These are phyloP conservation scores for Portunus trituberculatus DNA, from an alignment of 1,140 invertebrate genomes.

Conservation along the genomic window DNA sequence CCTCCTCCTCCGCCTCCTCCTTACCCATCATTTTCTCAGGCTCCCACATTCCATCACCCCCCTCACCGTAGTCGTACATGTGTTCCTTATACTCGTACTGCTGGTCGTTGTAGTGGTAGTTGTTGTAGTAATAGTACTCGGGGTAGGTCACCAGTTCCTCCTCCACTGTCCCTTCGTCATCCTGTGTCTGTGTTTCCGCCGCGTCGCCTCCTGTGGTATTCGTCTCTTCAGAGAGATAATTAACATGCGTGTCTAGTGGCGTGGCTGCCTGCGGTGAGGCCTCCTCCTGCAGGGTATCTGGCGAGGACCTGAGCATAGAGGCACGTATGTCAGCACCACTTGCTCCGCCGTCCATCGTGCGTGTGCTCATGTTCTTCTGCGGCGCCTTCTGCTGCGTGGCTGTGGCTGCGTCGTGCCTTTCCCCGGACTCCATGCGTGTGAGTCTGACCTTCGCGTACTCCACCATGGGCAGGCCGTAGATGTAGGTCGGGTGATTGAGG, in stretches of 20 bases:
- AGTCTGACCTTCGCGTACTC: slow-evolving; percentile 42
- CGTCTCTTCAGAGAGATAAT: not conserved
- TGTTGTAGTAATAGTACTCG: slow-evolving; percentile 53
- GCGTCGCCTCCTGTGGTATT: not conserved
- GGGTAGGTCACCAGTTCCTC: not conserved
- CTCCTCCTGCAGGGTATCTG: not conserved
- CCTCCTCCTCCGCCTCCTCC: slow-evolving; percentile 1
- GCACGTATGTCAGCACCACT: not conserved
- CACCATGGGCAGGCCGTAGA: slow-evolving; percentile 62
- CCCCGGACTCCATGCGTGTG: slow-evolving; percentile 24
- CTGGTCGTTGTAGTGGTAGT: not conserved
- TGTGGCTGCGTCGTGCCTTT: not conserved
- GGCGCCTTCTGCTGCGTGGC: not conserved
- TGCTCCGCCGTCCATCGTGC: not conserved
- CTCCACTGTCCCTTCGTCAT: not conserved
- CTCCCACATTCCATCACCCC: not conserved
- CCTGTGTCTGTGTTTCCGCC: not conserved
- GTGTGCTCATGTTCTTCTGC: not conserved
- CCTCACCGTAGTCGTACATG: not conserved
- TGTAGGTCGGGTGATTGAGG: slow-evolving; percentile 32
- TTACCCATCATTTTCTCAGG: not conserved
- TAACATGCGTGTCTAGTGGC: not conserved
- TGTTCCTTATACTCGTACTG: not conserved
- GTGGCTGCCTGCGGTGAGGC: not conserved
- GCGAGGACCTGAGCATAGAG: not conserved